Percentiles rank a stretch among this genome's conserved stretches.
phyloP scores from a whole-genome alignment of 2,888 invertebrate genomes.

The Phengaris arion region DNA sequence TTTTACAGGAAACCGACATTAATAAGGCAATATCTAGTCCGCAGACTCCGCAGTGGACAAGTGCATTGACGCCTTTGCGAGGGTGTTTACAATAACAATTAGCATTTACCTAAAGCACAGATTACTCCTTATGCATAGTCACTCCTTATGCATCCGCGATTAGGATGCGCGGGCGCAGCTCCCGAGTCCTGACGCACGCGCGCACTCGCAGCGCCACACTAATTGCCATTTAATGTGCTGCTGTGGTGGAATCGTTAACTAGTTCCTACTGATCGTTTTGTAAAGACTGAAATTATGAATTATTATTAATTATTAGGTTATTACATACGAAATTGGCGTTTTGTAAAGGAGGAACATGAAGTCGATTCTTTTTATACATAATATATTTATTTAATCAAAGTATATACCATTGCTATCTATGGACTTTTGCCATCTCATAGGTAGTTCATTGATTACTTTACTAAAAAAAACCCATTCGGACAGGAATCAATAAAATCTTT shows the following conservation, averaged over 20 bases:
- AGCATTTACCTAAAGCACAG: not conserved
- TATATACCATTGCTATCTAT: no score
- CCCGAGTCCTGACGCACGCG: not conserved
- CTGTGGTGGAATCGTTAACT: not conserved
- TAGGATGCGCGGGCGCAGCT: not conserved
- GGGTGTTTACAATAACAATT: not conserved
- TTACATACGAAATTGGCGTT: no score
- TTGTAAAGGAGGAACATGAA: no score
- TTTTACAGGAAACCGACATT: not conserved
- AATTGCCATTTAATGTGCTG: not conserved
- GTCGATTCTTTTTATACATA: no score
- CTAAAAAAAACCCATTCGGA: no score
- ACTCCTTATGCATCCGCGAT: not conserved
- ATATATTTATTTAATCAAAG: no score
- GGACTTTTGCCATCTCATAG: no score
- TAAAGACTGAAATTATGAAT: no score
- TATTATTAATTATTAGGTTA: no score
- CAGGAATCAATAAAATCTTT: no score
- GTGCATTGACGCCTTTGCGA: conserved; percentile 9
- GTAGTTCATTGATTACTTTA: no score
- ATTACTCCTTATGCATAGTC: not conserved
- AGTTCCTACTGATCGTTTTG: not conserved
- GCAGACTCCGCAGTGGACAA: not conserved
- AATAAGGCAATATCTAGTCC: conserved; percentile 2
- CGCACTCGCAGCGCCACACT: not conserved